Percentiles rank a stretch among this genome's conserved stretches.
Conservation (phyloP, 92 coral and sea anemone species). For the Zoanthus solanderi region DNA sequence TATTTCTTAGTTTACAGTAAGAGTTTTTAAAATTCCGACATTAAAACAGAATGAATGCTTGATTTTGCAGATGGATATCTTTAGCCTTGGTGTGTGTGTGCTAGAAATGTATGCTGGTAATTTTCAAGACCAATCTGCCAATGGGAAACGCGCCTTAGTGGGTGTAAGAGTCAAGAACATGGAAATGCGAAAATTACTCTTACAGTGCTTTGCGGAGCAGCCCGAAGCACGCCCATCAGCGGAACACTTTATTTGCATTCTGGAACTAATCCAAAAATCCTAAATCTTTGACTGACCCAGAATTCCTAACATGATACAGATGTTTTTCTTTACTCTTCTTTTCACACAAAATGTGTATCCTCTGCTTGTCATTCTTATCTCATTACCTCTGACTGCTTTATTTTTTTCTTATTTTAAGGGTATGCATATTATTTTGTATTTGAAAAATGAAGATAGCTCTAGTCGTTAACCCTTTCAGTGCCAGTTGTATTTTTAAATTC, state of each 20-base stretch:
- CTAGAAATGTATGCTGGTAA: conserved; percentile 36
- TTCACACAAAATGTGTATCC: too few relatives aligned
- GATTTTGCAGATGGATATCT: conserved; percentile 31
- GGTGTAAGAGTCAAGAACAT: background rate
- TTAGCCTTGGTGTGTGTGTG: conserved; percentile 24
- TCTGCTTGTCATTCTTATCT: too few relatives aligned
- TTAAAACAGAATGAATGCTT: background rate
- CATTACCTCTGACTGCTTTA: too few relatives aligned
- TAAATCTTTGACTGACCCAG: background rate
- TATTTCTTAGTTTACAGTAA: too few relatives aligned
- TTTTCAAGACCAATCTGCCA: background rate
- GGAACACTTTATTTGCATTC: background rate
- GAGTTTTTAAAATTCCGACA: too few relatives aligned
- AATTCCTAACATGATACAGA: too few relatives aligned
- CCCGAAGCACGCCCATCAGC: conserved; percentile 21
- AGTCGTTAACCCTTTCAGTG: too few relatives aligned
- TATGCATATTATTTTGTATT: too few relatives aligned
- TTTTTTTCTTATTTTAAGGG: too few relatives aligned
- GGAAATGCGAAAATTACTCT: background rate
- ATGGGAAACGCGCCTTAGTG: background rate
- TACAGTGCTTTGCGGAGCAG: background rate
- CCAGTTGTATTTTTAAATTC: too few relatives aligned
- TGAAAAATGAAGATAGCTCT: too few relatives aligned
- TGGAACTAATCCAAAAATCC: background rate
- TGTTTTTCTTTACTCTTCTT: too few relatives aligned